These are phyloP conservation scores for Clanis bilineata DNA, from an alignment of 2,888 invertebrate species.

Conservation along the genomic window DNA sequence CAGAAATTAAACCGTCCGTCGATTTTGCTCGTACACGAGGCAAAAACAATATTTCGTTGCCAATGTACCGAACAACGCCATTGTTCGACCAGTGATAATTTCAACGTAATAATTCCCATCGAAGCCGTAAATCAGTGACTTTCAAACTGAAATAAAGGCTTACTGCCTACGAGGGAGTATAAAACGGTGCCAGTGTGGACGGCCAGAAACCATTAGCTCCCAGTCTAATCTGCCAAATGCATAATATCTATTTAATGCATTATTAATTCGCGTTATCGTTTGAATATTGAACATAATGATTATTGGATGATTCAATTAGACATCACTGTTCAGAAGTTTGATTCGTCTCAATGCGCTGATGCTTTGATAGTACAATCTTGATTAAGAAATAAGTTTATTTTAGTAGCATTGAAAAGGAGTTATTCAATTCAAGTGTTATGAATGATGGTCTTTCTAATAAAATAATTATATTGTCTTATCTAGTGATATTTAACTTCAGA, in stretches of 20 bases:
- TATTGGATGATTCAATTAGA: not conserved
- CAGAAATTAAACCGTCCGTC: not conserved
- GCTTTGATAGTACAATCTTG: not conserved
- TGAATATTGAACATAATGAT: conserved; percentile 6
- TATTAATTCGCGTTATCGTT: conserved; percentile 27
- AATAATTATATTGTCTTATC: no score
- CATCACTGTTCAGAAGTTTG: not conserved
- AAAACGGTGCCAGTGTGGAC: conserved; percentile 21
- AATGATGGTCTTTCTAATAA: no score
- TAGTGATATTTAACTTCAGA: no score
- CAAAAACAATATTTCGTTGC: conserved; percentile 7
- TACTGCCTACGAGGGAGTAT: not conserved
- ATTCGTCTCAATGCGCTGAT: not conserved
- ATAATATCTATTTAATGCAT: conserved; percentile 31
- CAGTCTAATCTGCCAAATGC: conserved; percentile 30
- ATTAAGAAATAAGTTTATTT: not conserved
- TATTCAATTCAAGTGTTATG: no score
- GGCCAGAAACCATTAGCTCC: conserved; percentile 26
- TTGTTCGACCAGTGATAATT: conserved; percentile 24
- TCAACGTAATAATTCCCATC: conserved; percentile 30
- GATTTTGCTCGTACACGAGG: not conserved
- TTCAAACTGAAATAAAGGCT: not conserved
- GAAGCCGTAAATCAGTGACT: conserved; percentile 26
- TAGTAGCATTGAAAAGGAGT: not conserved
- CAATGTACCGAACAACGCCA: not conserved